phyloP scores from a whole-genome alignment of 2,888 invertebrate genomes.

The Hemicrepidius hirtus region DNA sequence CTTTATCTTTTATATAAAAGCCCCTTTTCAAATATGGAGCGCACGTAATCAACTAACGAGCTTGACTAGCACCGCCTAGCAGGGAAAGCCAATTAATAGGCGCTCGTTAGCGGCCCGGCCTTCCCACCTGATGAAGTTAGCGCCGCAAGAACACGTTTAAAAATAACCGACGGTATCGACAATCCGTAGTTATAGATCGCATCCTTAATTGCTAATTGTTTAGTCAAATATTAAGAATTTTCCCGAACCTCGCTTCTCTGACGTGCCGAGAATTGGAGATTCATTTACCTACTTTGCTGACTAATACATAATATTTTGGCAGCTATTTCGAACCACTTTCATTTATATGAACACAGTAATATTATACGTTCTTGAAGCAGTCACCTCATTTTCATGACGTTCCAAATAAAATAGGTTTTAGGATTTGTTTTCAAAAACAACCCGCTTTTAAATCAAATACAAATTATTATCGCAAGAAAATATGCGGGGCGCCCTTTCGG shows the following conservation, averaged over 20 bases:
- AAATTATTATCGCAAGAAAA: too few relatives aligned
- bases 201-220: conserved; percentile 42
- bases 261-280: conserved; percentile 28
- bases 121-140: conserved; percentile 51
- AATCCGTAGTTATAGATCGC: conserved; percentile 44
- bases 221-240: conserved; percentile 39
- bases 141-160: conserved; percentile 48
- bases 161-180: conserved; percentile 39
- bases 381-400: too few relatives aligned
- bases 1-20: conserved; percentile 48
- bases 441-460: too few relatives aligned
- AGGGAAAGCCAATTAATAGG: conserved; percentile 57
- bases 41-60: conserved; percentile 59
- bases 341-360: too few relatives aligned
- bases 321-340: too few relatives aligned
- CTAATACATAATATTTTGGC: too few relatives aligned
- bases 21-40: conserved; percentile 50
- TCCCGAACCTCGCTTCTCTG: neutral
- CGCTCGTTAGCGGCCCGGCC: conserved; percentile 55
- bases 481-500: too few relatives aligned
- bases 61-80: conserved; percentile 54
- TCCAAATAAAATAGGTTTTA: too few relatives aligned
- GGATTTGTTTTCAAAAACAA: too few relatives aligned
- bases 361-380: too few relatives aligned
- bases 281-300: too few relatives aligned